A percentile compares a stretch with the other conserved stretches of the same genome.
Conservation (phyloP, 2,113 vertebrate species). For the Aix galericulata region DNA sequence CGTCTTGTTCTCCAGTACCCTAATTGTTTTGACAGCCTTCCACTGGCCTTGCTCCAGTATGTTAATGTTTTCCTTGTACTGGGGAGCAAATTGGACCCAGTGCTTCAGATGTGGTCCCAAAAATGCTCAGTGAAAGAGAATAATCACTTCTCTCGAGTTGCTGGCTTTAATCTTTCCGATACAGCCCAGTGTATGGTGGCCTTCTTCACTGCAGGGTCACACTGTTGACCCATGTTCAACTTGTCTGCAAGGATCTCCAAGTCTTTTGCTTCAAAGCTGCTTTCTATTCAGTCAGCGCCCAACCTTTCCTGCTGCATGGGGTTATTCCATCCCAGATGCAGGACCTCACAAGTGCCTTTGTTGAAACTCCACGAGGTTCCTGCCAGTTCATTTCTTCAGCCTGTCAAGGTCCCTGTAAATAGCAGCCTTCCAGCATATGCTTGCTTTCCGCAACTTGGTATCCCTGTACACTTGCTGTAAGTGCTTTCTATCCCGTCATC, state of each 20-base stretch:
- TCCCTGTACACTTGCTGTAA: not conserved
- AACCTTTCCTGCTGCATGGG: not conserved
- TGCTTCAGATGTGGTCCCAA: not conserved
- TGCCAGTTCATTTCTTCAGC: not conserved
- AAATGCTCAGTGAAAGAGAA: not conserved
- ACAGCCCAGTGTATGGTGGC: constrained; percentile 8
- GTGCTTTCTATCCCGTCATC: not conserved
- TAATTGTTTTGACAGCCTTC: constrained; percentile 38
- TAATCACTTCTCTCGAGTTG: not conserved
- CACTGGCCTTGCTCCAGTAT: constrained; percentile 38
- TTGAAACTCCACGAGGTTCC: not conserved
- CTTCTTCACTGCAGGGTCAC: constrained; percentile 33
- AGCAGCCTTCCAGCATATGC: not conserved
- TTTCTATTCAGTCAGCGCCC: constrained; percentile 5
- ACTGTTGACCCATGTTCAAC: constrained; percentile 10
- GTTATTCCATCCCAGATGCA: not conserved
- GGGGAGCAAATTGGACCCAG: constrained; percentile 4
- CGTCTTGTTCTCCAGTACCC: constrained; percentile 8
- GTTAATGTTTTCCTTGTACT: constrained; percentile 21
- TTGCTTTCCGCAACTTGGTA: not conserved
- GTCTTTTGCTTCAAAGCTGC: not conserved
- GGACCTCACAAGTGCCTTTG: not conserved
- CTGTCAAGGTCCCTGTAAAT: not conserved
- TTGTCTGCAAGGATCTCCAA: not conserved
- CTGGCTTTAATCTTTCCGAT: constrained; percentile 7